Evolutionary conservation across 1,140 invertebrate species (phyloP).

Genomic region (Colletes gigas): DNA sequence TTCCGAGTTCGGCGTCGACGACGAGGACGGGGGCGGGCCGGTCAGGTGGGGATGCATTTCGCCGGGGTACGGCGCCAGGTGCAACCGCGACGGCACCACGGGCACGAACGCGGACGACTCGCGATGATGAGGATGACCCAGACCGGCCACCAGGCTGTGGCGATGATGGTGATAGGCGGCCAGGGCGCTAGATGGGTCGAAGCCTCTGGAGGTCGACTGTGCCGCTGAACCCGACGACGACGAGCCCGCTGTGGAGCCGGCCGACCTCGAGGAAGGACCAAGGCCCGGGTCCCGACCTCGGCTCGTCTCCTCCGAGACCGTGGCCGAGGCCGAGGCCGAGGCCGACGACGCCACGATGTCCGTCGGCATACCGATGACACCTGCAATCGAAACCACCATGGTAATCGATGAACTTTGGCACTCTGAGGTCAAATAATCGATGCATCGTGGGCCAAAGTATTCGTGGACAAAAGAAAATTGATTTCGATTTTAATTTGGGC

Average conservation of each 20-base stretch:
- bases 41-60: conserved; percentile 83
- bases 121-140: conserved; percentile 83
- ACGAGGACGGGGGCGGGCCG: conserved; percentile 78
- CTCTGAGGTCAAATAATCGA: too few relatives aligned
- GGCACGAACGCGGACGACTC: conserved; percentile 92
- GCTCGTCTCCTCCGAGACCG: conserved; percentile 69
- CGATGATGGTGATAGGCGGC: conserved; percentile 86
- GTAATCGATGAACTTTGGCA: neutral
- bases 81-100: conserved; percentile 89
- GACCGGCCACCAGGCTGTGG: conserved; percentile 77
- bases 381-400: conserved; percentile 44
- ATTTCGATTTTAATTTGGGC: too few relatives aligned
- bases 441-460: too few relatives aligned
- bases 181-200: conserved; percentile 83
- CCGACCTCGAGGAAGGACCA: conserved; percentile 61
- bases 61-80: conserved; percentile 85
- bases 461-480: too few relatives aligned
- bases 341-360: conserved; percentile 78
- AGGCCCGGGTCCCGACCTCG: conserved; percentile 61
- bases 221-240: conserved; percentile 75
- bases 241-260: conserved; percentile 55
- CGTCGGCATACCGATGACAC: conserved; percentile 74
- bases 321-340: conserved; percentile 66
- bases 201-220: conserved; percentile 81
- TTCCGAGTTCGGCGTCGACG: conserved; percentile 80